Evolutionary conservation across 2,888 invertebrate genomes (phyloP).

Genomic region (Erebia aethiops): DNA sequence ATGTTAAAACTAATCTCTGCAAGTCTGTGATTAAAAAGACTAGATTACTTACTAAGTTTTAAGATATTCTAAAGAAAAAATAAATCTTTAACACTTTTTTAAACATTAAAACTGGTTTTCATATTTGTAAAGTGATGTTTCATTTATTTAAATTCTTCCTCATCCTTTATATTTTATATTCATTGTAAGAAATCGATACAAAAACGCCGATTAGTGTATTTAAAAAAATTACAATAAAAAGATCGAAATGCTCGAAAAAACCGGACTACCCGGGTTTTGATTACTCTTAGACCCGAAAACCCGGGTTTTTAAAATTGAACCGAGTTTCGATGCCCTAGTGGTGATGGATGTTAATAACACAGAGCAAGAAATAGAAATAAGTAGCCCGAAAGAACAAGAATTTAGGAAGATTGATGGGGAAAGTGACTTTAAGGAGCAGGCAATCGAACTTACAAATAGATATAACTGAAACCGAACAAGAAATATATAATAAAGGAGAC

Average conservation of each 20-base stretch:
- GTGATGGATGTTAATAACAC: not conserved
- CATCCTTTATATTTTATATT: slow-evolving; percentile 13
- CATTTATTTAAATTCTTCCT: slow-evolving; percentile 11
- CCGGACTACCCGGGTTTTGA: too few species aligned
- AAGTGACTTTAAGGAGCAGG: slow-evolving; percentile 4
- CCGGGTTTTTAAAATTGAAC: too few species aligned
- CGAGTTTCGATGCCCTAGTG: too few species aligned
- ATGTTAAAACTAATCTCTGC: too few species aligned
- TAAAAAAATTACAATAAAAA: not conserved
- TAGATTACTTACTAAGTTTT: slow-evolving; percentile 23
- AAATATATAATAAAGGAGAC: slow-evolving; percentile 1
- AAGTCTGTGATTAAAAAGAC: slow-evolving; percentile 12
- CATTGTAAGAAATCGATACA: not conserved
- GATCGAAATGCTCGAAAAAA: not conserved
- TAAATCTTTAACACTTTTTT: slow-evolving; percentile 20
- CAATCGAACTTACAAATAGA: slow-evolving; percentile 4
- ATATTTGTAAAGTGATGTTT: not conserved
- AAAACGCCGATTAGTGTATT: not conserved
- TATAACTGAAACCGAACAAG: slow-evolving; percentile 7
- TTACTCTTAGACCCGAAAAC: too few species aligned
- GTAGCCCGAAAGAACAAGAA: slow-evolving; percentile 2
- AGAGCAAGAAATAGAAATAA: slow-evolving; percentile 4
- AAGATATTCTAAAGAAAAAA: slow-evolving; percentile 20
- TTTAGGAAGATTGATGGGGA: slow-evolving; percentile 3
- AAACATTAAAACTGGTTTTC: slow-evolving; percentile 16